phyloP scores from a whole-genome alignment of 2,888 invertebrate genomes.

The Trachelus iudaicus region DNA sequence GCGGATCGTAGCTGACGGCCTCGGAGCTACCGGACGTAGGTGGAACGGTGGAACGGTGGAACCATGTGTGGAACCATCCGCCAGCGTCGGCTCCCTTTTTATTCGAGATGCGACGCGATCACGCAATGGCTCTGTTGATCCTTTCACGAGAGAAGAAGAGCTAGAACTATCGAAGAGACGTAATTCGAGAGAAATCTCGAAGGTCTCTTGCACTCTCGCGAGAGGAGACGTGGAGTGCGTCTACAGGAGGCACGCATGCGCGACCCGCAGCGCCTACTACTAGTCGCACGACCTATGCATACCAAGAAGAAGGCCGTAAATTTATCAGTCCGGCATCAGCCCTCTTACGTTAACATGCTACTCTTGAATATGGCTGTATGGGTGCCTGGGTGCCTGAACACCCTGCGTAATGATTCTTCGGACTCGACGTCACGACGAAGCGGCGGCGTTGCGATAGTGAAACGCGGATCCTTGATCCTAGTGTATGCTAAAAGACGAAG shows the following conservation, averaged over 20 bases:
- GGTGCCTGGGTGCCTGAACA: not conserved
- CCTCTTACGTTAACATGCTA: constrained; percentile 32
- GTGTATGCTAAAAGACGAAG: not conserved
- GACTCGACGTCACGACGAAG: not conserved
- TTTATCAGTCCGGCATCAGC: constrained; percentile 50
- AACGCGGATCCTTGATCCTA: not conserved
- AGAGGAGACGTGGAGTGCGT: too few relatives aligned
- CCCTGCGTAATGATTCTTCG: not conserved
- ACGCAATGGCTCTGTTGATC: too few relatives aligned
- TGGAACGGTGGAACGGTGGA: constrained; percentile 32
- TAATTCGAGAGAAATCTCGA: too few relatives aligned
- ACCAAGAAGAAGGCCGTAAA: constrained; percentile 48
- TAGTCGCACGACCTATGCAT: constrained; percentile 31
- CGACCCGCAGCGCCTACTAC: not conserved
- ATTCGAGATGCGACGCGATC: not conserved
- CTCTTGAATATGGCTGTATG: too few relatives aligned
- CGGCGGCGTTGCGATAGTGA: not conserved
- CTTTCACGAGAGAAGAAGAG: too few relatives aligned
- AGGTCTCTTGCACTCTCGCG: too few relatives aligned
- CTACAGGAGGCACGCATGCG: not conserved
- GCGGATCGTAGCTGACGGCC: constrained; percentile 32
- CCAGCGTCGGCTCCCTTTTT: constrained; percentile 49
- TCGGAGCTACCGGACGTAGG: constrained; percentile 56
- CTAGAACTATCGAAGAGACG: too few relatives aligned
- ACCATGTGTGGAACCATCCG: constrained; percentile 45